Evolutionary conservation across 2,888 invertebrate genomes (phyloP).

Genomic region (Caradrina kadenii): DNA sequence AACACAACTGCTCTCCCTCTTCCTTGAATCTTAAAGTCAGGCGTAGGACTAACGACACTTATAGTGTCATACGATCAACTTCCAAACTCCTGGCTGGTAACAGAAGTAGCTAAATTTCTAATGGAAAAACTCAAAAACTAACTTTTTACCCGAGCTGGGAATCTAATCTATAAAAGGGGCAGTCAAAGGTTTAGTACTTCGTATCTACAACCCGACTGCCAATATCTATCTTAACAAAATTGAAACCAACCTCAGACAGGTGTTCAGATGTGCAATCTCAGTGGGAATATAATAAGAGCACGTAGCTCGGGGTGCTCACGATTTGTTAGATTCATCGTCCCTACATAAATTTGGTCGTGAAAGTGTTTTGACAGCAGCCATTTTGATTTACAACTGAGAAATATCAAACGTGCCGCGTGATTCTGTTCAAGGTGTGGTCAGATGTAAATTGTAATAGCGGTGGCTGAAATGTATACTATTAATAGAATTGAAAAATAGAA

Average conservation of each 20-base stretch:
- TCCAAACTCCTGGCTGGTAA: too few species aligned
- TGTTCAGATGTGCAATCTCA: slow-evolving; percentile 54
- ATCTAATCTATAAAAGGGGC: too few species aligned
- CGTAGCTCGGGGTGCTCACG: slow-evolving; percentile 64
- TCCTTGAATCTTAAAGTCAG: too few species aligned
- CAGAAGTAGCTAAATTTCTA: too few species aligned
- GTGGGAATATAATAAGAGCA: slow-evolving; percentile 51
- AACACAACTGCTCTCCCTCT: too few species aligned
- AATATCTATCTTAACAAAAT: slow-evolving; percentile 46
- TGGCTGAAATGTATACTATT: not conserved
- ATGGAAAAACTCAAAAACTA: too few species aligned
- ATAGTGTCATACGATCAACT: too few species aligned
- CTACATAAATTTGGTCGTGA: slow-evolving; percentile 64
- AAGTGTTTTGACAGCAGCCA: slow-evolving; percentile 56
- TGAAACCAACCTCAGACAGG: slow-evolving; percentile 54
- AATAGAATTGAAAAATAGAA: too few species aligned
- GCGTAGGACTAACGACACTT: too few species aligned
- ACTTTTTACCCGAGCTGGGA: too few species aligned
- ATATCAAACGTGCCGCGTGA: slow-evolving; percentile 44
- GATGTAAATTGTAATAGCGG: slow-evolving; percentile 7
- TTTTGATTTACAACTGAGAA: slow-evolving; percentile 56
- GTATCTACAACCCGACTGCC: not conserved
- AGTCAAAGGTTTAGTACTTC: not conserved
- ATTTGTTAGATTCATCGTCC: slow-evolving; percentile 62
- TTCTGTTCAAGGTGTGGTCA: slow-evolving; percentile 24